Percentiles rank a stretch among this genome's conserved stretches.
These are phyloP conservation scores for Drosophila littoralis DNA, from an alignment of 1,140 invertebrate species.

Conservation along the genomic window DNA sequence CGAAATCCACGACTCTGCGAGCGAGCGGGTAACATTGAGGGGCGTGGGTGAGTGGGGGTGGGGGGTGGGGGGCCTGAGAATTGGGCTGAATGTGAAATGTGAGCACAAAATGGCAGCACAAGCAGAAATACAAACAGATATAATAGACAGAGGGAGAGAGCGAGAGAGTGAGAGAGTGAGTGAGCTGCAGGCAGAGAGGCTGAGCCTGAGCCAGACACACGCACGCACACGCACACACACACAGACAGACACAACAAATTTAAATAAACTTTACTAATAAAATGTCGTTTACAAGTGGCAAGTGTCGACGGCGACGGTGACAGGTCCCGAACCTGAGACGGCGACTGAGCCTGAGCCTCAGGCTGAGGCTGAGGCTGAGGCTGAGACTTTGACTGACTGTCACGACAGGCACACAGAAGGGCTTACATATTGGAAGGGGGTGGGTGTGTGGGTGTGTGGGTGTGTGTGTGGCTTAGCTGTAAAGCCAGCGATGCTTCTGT, in stretches of 20 bases:
- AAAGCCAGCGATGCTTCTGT: constrained; percentile 11
- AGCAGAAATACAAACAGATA: constrained; percentile 37
- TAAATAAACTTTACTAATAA: constrained; percentile 83
- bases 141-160: neutral
- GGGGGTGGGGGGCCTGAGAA: neutral
- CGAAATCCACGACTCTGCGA: constrained; percentile 59
- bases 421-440: constrained; percentile 32
- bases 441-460: neutral
- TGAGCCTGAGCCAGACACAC: neutral
- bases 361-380: constrained; percentile 15
- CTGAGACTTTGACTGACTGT: constrained; percentile 44
- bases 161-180: neutral
- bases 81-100: constrained; percentile 47
- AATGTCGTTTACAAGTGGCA: constrained; percentile 82
- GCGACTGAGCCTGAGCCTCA: neutral
- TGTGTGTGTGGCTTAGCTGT: constrained; percentile 14
- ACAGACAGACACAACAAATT: constrained; percentile 65
- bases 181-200: neutral
- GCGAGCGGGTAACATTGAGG: neutral
- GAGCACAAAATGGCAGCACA: constrained; percentile 66
- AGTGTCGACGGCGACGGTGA: constrained; percentile 67
- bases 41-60: neutral
- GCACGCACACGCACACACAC: constrained; percentile 10
- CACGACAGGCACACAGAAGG: constrained; percentile 28
- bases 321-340: constrained; percentile 33